These are phyloP conservation scores for Hyperopisus bebe DNA, from an alignment of 2,113 vertebrate genomes.

Conservation along the genomic window DNA sequence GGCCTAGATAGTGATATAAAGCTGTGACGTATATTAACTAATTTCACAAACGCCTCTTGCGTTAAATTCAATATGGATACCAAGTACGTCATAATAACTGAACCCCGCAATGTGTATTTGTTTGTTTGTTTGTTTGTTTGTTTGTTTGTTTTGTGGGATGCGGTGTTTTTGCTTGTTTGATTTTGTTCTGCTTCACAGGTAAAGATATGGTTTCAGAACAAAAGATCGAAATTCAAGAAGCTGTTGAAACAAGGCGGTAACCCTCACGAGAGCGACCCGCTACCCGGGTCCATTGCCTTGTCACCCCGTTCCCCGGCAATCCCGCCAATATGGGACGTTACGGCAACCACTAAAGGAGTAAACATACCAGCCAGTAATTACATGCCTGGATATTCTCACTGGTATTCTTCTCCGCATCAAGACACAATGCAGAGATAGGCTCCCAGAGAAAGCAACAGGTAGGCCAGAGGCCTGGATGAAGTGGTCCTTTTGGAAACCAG, in stretches of 20 bases:
- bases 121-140: background rate
- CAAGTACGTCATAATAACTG: background rate
- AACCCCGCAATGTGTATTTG: background rate
- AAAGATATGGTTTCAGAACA: constrained; percentile 99
- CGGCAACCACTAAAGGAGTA: constrained; percentile 90
- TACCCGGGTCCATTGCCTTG: constrained; percentile 83
- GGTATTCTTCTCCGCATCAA: constrained; percentile 97
- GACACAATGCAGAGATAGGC: constrained; percentile 98
- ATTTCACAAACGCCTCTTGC: background rate
- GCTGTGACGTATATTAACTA: background rate
- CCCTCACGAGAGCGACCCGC: constrained; percentile 85
- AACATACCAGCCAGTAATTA: constrained; percentile 97
- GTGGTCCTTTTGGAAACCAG: constrained; percentile 42
- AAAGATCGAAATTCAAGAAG: constrained; percentile 99
- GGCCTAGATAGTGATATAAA: background rate
- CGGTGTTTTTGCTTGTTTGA: background rate
- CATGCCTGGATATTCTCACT: constrained; percentile 97
- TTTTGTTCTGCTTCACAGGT: constrained; percentile 63
- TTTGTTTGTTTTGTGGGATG: background rate
- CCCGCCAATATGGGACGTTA: constrained; percentile 98
- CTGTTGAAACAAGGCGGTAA: constrained; percentile 92
- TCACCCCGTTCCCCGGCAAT: constrained; percentile 92
- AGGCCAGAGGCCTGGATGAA: constrained; percentile 44
- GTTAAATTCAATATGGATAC: background rate
- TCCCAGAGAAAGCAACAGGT: constrained; percentile 24